Base-by-base conservation (phyloP, 1,140 invertebrate genomes). In the Apis dorsata region DNA sequence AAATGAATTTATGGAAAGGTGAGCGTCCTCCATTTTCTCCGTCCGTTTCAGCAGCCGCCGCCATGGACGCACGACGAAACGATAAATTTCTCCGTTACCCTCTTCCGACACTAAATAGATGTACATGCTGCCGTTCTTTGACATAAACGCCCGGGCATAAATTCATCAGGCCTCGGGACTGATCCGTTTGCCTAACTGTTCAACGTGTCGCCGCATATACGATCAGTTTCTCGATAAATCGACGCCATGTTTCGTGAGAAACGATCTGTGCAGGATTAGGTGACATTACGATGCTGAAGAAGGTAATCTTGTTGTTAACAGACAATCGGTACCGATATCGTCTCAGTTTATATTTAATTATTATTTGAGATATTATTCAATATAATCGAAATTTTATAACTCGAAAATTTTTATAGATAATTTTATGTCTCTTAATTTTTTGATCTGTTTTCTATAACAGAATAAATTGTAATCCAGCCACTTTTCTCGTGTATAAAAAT, bases 1-100 rank as follows among this genome's bases (percentile, higher is more conserved):
- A 92, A 92, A 92, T 91, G 90, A 90, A 93, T 92, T 92, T 92
- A 92, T 92, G 90, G 87, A 90, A 92, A 91, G 90, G 86, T 86
- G 80, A 70, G 24, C 70, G 70, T 71, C 73, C 72, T 83, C 78
- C 68, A 0, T 24, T 77, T 69, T 8, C 73, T 24, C 63, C 73
- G 55, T n/a, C 73, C 73, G 63, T 82, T 55, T 63, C 76, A 72
- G 49, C 57, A 59, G 68, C 68, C 51, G 53, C 65, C 80, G 70
- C 81, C 77, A 83, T 19, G 82, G 77, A 89, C 81, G 86, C 87
- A 44, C 89, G 89, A 89, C 91, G 89, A 91, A 93, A 92, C 92
- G 89, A 93, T 93, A 93, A 93, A 93, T 93, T 91, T 91, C 85
- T 84, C 87, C 79, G 87, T 89, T 89, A 88, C 82, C 85, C 82